phyloP scores from a whole-genome alignment of 2,113 vertebrate species.

The Marmota monax region DNA sequence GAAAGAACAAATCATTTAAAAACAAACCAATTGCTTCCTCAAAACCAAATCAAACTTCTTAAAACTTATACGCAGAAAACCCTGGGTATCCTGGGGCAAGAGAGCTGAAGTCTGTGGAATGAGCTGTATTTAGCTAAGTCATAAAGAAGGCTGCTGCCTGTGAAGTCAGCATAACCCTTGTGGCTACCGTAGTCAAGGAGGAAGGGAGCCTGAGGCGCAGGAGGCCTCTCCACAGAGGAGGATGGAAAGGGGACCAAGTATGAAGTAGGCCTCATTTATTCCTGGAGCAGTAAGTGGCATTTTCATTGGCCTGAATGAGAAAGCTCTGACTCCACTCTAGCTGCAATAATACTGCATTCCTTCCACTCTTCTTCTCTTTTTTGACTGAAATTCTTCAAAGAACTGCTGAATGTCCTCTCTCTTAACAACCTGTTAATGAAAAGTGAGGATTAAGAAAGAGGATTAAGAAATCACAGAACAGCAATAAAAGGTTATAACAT shows the following conservation, averaged over 20 bases:
- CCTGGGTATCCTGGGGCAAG: neutral
- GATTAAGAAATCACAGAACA: neutral
- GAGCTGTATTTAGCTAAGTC: neutral
- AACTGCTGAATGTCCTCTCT: slow-evolving; percentile 94
- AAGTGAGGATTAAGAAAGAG: slow-evolving; percentile 35
- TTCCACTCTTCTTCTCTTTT: slow-evolving; percentile 91
- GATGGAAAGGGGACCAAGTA: slow-evolving; percentile 48
- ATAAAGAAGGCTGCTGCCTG: slow-evolving; percentile 8
- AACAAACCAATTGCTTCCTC: slow-evolving; percentile 31
- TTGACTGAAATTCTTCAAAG: slow-evolving; percentile 94
- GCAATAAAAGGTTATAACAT: too few species aligned
- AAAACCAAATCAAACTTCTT: slow-evolving; percentile 41
- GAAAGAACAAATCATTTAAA: neutral
- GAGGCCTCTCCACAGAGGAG: slow-evolving; percentile 50
- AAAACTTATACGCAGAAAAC: neutral
- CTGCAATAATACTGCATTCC: slow-evolving; percentile 92
- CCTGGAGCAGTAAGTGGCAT: slow-evolving; percentile 11
- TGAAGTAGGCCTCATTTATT: slow-evolving; percentile 70
- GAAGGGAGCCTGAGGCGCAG: slow-evolving; percentile 13
- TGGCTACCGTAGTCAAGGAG: slow-evolving; percentile 35
- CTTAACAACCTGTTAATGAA: slow-evolving; percentile 91
- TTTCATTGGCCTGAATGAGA: neutral
- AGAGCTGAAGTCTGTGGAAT: slow-evolving; percentile 35
- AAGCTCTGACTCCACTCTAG: slow-evolving; percentile 70
- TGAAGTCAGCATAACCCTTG: neutral